Percentiles rank a stretch among this genome's conserved stretches.
Conservation (phyloP, 2,797 vertebrate species). For the Garrulus glandarius region DNA sequence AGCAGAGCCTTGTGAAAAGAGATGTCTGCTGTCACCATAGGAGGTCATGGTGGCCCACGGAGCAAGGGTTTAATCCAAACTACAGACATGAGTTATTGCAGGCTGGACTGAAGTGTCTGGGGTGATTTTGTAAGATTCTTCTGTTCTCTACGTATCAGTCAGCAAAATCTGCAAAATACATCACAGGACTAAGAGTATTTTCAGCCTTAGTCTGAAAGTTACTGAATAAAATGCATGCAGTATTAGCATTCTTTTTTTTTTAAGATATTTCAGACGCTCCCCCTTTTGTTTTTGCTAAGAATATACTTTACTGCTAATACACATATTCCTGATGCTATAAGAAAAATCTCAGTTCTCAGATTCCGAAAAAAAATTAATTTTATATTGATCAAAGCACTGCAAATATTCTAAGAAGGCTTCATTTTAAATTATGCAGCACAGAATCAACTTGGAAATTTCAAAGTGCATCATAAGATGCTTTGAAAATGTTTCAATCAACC, state of each 20-base stretch:
- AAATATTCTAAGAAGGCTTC: background rate
- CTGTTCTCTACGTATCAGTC: background rate
- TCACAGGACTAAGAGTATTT: background rate
- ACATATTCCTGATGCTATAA: background rate
- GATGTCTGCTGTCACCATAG: background rate
- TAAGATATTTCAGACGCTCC: background rate
- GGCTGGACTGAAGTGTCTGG: background rate
- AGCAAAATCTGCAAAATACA: background rate
- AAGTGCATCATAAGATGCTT: background rate
- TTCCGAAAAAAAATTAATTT: background rate
- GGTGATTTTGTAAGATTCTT: background rate
- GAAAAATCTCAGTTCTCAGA: background rate
- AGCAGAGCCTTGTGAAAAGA: background rate
- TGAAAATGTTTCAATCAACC: background rate
- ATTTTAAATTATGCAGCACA: background rate
- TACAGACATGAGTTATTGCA: background rate
- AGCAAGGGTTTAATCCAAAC: background rate
- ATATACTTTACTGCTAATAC: background rate
- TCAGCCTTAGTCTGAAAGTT: background rate
- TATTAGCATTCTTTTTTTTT: accelerated
- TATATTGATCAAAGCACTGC: background rate
- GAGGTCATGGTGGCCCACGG: background rate
- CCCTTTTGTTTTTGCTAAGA: background rate
- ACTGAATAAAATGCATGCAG: background rate
- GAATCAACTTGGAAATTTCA: conserved; percentile 6